Conservation (phyloP, 2,888 invertebrate species). For the Nycteola revayana region DNA sequence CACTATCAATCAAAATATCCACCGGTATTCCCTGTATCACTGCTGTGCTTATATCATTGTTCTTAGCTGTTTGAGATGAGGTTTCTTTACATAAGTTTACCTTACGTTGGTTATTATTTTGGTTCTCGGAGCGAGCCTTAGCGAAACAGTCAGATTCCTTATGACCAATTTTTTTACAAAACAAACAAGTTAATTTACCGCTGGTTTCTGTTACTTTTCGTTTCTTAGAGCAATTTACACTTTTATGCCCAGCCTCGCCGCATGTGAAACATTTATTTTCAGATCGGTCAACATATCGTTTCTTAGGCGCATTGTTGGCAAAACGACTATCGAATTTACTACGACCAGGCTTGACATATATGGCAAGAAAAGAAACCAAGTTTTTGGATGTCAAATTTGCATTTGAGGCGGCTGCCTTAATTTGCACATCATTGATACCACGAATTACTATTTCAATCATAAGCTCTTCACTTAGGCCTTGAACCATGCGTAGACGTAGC, state of each 20-base stretch:
- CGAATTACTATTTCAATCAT: background rate
- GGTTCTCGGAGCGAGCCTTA: background rate
- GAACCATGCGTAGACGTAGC: background rate
- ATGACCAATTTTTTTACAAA: slow-evolving; percentile 1
- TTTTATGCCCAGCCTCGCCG: too few species aligned
- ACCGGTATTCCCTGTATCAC: too few species aligned
- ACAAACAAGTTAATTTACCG: background rate
- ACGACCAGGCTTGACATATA: background rate
- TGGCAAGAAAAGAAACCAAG: background rate
- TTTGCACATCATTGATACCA: background rate
- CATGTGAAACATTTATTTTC: too few species aligned
- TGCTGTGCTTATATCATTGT: background rate
- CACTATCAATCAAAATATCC: too few species aligned
- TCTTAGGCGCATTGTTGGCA: too few species aligned
- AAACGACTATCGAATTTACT: too few species aligned
- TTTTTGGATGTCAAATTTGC: background rate
- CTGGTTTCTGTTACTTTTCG: background rate
- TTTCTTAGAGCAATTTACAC: too few species aligned
- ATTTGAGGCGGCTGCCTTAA: background rate
- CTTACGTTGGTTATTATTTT: background rate
- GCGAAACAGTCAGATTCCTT: background rate
- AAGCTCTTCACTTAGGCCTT: background rate
- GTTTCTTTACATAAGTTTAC: background rate
- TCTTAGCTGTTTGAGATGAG: background rate
- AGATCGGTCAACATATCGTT: too few species aligned